phyloP scores from a whole-genome alignment of 1,140 invertebrate species.

The Microplitis demolitor region DNA sequence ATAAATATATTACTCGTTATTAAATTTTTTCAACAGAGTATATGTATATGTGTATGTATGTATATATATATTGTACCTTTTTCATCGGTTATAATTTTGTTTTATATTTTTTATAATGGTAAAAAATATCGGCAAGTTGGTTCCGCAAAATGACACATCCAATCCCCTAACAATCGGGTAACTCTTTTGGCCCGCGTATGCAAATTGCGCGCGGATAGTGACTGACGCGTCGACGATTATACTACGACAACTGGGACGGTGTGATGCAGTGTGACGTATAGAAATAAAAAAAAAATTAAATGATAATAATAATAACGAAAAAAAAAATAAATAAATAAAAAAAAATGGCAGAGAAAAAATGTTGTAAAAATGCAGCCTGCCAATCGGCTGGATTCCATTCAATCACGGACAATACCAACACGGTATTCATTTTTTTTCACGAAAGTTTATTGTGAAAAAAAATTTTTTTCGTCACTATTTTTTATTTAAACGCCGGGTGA shows the following conservation, averaged over 20 bases:
- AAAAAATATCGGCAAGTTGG: not conserved
- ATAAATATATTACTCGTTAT: too few relatives aligned
- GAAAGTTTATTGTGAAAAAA: not conserved
- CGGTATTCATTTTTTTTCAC: conserved; percentile 8
- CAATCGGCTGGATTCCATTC: conserved; percentile 58
- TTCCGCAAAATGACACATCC: conserved; percentile 42
- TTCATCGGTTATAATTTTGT: not conserved
- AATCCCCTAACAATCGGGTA: conserved; percentile 31
- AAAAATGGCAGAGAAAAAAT: conserved; percentile 38
- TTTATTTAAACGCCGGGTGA: not conserved
- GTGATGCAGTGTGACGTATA: not conserved
- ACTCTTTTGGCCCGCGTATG: conserved; percentile 47
- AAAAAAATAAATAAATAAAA: too few relatives aligned
- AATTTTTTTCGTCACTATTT: not conserved
- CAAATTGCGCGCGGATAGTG: conserved; percentile 48
- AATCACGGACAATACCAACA: conserved; percentile 48
- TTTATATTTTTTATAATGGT: not conserved
- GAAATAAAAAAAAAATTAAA: not conserved
- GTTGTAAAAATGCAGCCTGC: conserved; percentile 56
- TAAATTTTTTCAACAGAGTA: too few relatives aligned
- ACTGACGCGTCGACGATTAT: conserved; percentile 57
- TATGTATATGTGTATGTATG: too few relatives aligned
- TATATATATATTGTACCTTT: not conserved
- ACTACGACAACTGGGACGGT: conserved; percentile 34
- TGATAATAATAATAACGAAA: conserved; percentile 3